These are phyloP conservation scores for Gracilinanus agilis DNA, from an alignment of 2,113 vertebrate genomes.

Conservation along the genomic window DNA sequence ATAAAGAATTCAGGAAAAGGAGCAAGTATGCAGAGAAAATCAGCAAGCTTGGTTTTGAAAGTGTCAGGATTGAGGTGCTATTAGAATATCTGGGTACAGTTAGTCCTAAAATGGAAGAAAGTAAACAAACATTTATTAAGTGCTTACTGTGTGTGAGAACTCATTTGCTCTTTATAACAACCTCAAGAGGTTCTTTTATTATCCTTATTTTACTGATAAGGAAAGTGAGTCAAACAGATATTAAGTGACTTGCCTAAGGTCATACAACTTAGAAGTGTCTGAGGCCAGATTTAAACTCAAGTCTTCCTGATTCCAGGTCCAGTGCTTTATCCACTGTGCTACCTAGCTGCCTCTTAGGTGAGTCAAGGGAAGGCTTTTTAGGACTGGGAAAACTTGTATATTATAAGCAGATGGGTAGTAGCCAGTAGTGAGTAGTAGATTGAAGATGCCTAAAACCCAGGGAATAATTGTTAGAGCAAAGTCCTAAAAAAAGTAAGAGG, in stretches of 20 bases:
- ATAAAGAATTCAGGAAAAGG: not conserved
- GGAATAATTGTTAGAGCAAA: not conserved
- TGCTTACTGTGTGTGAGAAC: not conserved
- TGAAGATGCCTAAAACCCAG: not conserved
- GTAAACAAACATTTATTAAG: not conserved
- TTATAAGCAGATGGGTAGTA: not conserved
- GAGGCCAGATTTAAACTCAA: too few relatives aligned
- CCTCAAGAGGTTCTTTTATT: not conserved
- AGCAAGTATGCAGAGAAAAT: not conserved
- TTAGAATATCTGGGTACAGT: not conserved
- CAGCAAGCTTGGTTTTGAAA: not conserved
- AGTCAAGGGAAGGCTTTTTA: not conserved
- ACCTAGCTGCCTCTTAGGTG: not conserved
- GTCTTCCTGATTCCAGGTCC: too few relatives aligned
- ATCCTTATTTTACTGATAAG: not conserved
- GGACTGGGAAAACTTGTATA: too few relatives aligned
- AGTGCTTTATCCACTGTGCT: not conserved
- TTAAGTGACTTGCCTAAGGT: not conserved
- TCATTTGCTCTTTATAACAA: not conserved
- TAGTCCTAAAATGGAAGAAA: not conserved
- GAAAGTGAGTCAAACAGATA: not conserved
- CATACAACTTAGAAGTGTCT: not conserved
- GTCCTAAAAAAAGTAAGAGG: not conserved
- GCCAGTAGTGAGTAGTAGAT: not conserved
- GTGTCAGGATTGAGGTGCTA: not conserved